phyloP scores from a whole-genome alignment of 2,113 vertebrate species.

The Peromyscus leucopus region DNA sequence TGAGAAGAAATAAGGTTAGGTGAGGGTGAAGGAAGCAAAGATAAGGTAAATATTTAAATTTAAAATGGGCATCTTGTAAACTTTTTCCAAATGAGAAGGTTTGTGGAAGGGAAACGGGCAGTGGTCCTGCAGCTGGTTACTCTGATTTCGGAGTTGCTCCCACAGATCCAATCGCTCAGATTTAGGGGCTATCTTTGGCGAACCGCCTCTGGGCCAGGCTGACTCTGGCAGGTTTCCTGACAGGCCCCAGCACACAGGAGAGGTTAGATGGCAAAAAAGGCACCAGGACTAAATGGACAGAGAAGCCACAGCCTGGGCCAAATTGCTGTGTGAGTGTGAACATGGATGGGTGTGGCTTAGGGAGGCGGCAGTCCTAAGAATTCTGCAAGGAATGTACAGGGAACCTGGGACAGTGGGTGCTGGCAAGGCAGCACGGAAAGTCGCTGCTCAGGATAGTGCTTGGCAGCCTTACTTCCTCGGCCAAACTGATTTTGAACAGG shows the following conservation, averaged over 20 bases:
- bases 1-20: accelerated
- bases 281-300: accelerated
- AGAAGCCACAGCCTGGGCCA: neutral
- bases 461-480: accelerated
- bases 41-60: neutral
- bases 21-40: neutral
- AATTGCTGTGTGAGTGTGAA: neutral
- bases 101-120: neutral
- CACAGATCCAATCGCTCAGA: accelerated
- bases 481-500: neutral
- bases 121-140: neutral
- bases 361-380: neutral
- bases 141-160: neutral
- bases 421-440: neutral
- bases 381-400: neutral
- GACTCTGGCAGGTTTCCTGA: neutral
- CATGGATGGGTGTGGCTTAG: neutral
- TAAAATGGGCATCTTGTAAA: neutral
- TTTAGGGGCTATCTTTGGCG: neutral
- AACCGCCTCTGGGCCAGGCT: neutral
- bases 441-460: accelerated
- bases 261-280: too few relatives aligned
- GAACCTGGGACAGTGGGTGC: too few relatives aligned
- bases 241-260: accelerated
- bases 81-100: neutral